Base-by-base conservation (phyloP, 2,113 vertebrate species). In the Forbesichthys agassizii region DNA sequence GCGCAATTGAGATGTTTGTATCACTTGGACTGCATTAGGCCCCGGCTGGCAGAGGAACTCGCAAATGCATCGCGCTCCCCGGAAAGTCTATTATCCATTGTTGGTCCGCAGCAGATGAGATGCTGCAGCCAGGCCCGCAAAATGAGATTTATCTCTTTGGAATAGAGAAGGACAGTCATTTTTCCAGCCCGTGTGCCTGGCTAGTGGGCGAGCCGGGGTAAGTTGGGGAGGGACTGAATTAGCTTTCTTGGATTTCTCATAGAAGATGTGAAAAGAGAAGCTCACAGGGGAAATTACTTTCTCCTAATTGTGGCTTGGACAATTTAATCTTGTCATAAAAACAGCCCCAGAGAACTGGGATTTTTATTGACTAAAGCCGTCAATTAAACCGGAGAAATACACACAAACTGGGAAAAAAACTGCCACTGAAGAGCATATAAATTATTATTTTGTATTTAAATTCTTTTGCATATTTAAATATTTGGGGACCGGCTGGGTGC, bases 251-350 rank as follows among this genome's bases (percentile, higher is more conserved):
- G 63, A 68, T 64, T 77, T 74, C 27, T 20, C 10, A 66, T 48
- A 63, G 62, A 68, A 73, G 13, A 75, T 68, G 63, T 55, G 64
- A 66, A 79, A 69, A 80, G 68, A 76, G 57, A 77, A 14, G 62
- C 56, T 66, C 76, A 64, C 69, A 16, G 51, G 81, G 83, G 78
- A 87, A 90, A 88, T 88, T 72, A 86, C 68, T 78, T 86, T 69
- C 55, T 76, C 71, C 77, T 82, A 83, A 88, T 84, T 86, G 65
- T 84, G 49, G 48, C 16, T 71, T 73, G 63, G 73, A 78, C 78
- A 84, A 79, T 85, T 85, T 85, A 81, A 86, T 84, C 75, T 77
- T 66, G 74, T 84, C 74, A 83, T 82, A 73, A 87, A 83, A 79
- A 73, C 48, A 68, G 48, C 77, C 80, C 75, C 5, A 49, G 78